Evolutionary conservation across 2,888 invertebrate genomes (phyloP), one percentile per base, ranked within the genome.

Genomic region (Ochropacha duplaris): DNA sequence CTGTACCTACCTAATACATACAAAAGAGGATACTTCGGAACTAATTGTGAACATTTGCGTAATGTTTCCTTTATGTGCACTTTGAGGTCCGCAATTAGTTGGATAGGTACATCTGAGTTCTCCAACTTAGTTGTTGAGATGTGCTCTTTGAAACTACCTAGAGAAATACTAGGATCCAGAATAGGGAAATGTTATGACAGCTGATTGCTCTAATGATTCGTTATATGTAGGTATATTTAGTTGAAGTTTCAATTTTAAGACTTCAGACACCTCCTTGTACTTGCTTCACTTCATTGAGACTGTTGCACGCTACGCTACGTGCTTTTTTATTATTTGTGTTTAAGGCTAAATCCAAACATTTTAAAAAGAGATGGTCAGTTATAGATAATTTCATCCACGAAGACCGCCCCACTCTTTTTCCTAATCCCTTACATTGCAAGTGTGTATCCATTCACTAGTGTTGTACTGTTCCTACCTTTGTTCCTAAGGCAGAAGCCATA

Each of bases 111-210:
- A 28, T 34, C 54, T 24, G 39, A 16, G 36, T 39, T 54, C 34
- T 28, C 28, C 52, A 52, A 31, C 28, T 52, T 28, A 24, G 55
- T 54, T 8, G 11, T 50, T 55, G 54, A 55, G 24, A 57, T 49
- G 59, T 57, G 34, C 44, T 44, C 54, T 52, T 24, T 54, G 54
- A 51, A 34, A 55, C 54, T 51, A 50, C 14, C 51, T 26, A 57
- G 58, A 56, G 39, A 2, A 36, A 36, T 36, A 36, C 4, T 36
- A 44, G 44, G 44, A 19, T 44, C 19, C 44, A 19, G 8, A 19
- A 44, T 44, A 44, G 44, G 9, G 44, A 44, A 44, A 16, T 71
- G 59, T 44, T n/a, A 44, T 44, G 44, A 44, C 44, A 44, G 19
- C 44, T 44, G 44, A 44, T 16, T 39, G 39, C 16, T 39, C 16